phyloP scores from a whole-genome alignment of 2,113 vertebrate species.

The Platycercus adscitus region DNA sequence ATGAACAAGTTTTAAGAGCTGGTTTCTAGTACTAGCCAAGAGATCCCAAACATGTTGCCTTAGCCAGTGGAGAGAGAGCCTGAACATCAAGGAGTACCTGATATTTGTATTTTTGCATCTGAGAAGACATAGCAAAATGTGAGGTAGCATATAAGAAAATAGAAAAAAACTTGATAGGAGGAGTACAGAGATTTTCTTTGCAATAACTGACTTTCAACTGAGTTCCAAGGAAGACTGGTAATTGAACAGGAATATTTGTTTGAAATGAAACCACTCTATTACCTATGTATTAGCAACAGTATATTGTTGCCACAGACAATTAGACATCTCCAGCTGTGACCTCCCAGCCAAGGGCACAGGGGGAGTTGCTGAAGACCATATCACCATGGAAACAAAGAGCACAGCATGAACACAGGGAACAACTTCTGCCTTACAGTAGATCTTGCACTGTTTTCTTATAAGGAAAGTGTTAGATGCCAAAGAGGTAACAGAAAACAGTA shows the following conservation, averaged over 20 bases:
- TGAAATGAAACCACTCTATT: background rate
- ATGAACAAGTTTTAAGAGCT: background rate
- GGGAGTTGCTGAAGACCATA: background rate
- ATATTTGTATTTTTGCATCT: background rate
- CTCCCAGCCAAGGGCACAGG: background rate
- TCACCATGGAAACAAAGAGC: background rate
- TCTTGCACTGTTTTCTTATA: background rate
- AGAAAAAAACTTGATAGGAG: background rate
- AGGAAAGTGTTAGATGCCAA: background rate
- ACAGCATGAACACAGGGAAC: background rate
- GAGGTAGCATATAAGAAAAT: background rate
- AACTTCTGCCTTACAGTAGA: background rate
- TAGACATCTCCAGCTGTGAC: background rate
- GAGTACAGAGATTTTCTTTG: background rate
- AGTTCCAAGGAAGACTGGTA: background rate
- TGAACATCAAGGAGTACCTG: background rate
- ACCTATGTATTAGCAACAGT: background rate
- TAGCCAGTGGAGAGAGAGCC: background rate
- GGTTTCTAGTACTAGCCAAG: background rate
- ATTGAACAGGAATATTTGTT: background rate
- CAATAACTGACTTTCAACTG: background rate
- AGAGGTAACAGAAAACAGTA: background rate
- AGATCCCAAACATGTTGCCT: background rate
- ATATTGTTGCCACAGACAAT: background rate
- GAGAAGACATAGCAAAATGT: background rate